Base-by-base conservation (phyloP, 2,888 invertebrate species). In the Lasioglossum morio region DNA sequence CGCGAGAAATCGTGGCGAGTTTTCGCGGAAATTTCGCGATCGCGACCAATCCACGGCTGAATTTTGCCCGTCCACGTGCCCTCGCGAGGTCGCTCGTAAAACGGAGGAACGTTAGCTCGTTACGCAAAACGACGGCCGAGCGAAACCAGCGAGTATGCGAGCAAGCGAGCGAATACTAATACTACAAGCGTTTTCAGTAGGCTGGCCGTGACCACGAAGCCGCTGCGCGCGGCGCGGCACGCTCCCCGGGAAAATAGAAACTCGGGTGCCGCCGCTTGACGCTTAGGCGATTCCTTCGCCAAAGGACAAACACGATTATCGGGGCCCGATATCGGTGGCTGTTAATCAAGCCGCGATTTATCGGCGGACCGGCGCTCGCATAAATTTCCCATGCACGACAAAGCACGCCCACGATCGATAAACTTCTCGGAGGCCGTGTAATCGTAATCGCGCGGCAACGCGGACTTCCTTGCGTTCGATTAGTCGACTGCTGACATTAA, bases 151-250 rank as follows among this genome's bases (percentile, higher is more conserved):
- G 76, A 86, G 77, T n/a, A 4, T 72, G 78, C 72, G 66, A 57
- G 34, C 76, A 30, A 63, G 63, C 70, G 73, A 82, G 43, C 72
- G 82, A 85, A 77, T 85, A 81, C 85, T 75, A 85, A 85, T 85
- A 76, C 78, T 83, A 76, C 76, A 53, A 79, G 70, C 79, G 82
- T 82, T 86, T 86, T 86, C 79, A 82, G 60, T 46, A 77, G 69
- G 82, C 79, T 86, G 86, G 77, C 86, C 86, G 77, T 87, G 86
- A 87, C 86, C 86, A 87, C 82, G 86, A 82, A 79, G 73, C 74
- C 60, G 66, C 77, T 12, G 57, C n/a, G 23, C 5, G 27, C 63
- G 57, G 48, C 16, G 4, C 48, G 37, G 37, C 69, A 37, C 70
- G 37, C 57, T n/a, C 69, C 60, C 30, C 48, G 73, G 79, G 73